Evolutionary conservation across 2,797 vertebrate genomes (phyloP).

Genomic region (Acanthurus leucopareius): DNA sequence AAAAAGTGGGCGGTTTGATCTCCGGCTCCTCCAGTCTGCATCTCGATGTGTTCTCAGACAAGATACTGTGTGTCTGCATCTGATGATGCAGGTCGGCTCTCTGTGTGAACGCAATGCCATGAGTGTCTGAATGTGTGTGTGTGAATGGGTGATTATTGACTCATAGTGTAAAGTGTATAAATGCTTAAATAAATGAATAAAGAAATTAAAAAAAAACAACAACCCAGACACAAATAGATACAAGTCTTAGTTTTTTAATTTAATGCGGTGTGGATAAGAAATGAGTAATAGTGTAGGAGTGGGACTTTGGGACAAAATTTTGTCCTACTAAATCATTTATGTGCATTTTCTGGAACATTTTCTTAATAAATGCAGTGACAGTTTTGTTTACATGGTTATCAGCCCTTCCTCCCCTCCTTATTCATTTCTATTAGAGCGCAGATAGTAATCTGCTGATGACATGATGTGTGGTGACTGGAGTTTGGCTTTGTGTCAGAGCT

Average conservation of each 20-base stretch:
- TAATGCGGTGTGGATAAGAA: neutral
- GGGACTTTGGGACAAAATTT: neutral
- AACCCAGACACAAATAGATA: neutral
- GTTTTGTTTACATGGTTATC: constrained; percentile 6
- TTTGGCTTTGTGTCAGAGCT: constrained; percentile 60
- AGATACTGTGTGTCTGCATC: too few relatives aligned
- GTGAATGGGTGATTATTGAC: too few relatives aligned
- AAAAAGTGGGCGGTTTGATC: too few relatives aligned
- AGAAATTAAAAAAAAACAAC: neutral
- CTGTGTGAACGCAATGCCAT: too few relatives aligned
- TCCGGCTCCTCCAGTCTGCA: too few relatives aligned
- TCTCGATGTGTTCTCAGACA: too few relatives aligned
- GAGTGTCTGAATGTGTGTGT: too few relatives aligned
- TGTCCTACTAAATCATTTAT: neutral
- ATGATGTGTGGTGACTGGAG: constrained; percentile 70
- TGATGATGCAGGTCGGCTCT: too few relatives aligned
- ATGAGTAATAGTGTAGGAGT: neutral
- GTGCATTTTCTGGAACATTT: neutral
- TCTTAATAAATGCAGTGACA: neutral
- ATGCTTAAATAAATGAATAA: too few relatives aligned
- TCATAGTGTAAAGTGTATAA: too few relatives aligned
- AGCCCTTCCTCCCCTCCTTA: neutral
- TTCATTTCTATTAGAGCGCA: constrained; percentile 30
- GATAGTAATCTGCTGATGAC: constrained; percentile 67
- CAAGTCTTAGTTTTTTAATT: neutral